Conservation (phyloP, 2,113 vertebrate genomes). For the Poeciliopsis occidentalis region DNA sequence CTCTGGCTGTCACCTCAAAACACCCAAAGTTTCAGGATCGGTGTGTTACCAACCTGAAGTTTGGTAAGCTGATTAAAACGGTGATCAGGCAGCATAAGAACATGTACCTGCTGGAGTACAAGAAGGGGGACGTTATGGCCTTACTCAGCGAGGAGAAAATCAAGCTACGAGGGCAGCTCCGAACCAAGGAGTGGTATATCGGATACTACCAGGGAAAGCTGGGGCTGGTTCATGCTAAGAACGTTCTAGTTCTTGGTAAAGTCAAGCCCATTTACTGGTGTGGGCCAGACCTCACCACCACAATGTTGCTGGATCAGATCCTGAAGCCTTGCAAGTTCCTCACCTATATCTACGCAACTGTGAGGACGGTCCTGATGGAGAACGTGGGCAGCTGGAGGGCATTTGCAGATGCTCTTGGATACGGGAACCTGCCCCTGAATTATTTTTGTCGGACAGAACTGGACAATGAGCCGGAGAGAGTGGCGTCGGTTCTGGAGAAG, state of each 20-base stretch:
- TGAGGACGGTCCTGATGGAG: slow-evolving; percentile 95
- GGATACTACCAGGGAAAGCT: slow-evolving; percentile 93
- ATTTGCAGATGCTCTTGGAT: slow-evolving; percentile 92
- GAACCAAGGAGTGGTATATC: slow-evolving; percentile 98
- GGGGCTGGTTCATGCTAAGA: slow-evolving; percentile 93
- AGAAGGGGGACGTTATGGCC: slow-evolving; percentile 91
- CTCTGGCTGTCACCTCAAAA: slow-evolving; percentile 86
- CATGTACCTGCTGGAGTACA: slow-evolving; percentile 95
- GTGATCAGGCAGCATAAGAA: slow-evolving; percentile 93
- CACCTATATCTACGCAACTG: slow-evolving; percentile 95
- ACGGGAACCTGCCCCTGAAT: slow-evolving; percentile 85
- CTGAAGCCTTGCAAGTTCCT: slow-evolving; percentile 95
- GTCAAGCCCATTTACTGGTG: slow-evolving; percentile 86
- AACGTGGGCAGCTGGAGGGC: slow-evolving; percentile 92
- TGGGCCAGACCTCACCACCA: slow-evolving; percentile 90
- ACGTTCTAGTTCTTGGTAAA: slow-evolving; percentile 89
- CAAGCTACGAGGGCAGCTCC: slow-evolving; percentile 90
- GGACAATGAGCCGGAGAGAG: slow-evolving; percentile 92
- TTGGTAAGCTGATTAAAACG: slow-evolving; percentile 92
- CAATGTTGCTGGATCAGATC: slow-evolving; percentile 90
- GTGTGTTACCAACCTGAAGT: slow-evolving; percentile 86
- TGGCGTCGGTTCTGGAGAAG: slow-evolving; percentile 94
- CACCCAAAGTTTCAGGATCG: slow-evolving; percentile 94
- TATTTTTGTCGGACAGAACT: slow-evolving; percentile 91
- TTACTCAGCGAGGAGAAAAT: slow-evolving; percentile 95